Evolutionary conservation across 2,113 vertebrate species (phyloP).

Genomic region (Plotosus lineatus): DNA sequence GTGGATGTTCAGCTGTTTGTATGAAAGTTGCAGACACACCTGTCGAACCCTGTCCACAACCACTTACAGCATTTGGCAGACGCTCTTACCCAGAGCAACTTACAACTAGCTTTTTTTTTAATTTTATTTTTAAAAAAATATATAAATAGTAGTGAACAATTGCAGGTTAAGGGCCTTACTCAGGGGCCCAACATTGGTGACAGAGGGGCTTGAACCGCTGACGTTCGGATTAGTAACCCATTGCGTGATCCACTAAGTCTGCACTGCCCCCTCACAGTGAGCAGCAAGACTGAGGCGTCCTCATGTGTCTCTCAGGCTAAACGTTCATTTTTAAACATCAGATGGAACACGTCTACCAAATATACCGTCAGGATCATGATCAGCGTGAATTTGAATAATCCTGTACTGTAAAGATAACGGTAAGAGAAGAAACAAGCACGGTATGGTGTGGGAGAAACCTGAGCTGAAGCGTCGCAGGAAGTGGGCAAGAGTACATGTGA

Average conservation of each 20-base stretch:
- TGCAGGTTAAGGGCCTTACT: too few relatives aligned
- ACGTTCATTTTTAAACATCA: neutral
- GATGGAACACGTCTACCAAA: neutral
- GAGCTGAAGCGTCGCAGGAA: neutral
- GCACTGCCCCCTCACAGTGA: too few relatives aligned
- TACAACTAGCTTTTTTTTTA: too few relatives aligned
- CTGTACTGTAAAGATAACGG: neutral
- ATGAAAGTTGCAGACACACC: neutral
- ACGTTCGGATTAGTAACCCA: too few relatives aligned
- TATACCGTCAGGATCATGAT: neutral
- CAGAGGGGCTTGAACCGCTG: too few relatives aligned
- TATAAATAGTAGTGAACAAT: too few relatives aligned
- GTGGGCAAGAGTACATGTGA: neutral
- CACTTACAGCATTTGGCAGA: too few relatives aligned
- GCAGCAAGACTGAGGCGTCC: neutral
- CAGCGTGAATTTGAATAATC: neutral
- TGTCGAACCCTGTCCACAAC: too few relatives aligned
- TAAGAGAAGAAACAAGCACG: neutral
- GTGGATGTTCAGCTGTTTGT: neutral
- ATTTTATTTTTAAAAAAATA: too few relatives aligned
- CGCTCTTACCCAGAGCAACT: too few relatives aligned
- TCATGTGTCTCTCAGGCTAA: neutral
- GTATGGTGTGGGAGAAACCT: neutral
- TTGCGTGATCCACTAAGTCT: too few relatives aligned
- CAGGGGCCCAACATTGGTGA: too few relatives aligned